Base-by-base conservation (phyloP, 2,888 invertebrate species). In the Gastrophysa polygoni region DNA sequence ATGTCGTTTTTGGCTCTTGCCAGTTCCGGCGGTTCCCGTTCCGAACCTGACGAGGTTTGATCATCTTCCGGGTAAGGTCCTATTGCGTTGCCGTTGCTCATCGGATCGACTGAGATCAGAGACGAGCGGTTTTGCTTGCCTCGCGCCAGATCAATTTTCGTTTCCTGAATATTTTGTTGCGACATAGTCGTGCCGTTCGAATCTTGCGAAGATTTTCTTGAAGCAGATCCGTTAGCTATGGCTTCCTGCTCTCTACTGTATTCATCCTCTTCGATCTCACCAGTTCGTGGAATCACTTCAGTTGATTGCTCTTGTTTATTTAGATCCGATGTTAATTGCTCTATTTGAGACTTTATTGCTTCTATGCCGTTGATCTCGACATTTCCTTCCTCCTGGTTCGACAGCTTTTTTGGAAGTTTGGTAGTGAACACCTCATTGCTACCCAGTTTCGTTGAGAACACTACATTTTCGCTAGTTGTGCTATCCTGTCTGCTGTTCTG, bases 401-500 rank as follows among this genome's bases (percentile, higher is more conserved):
- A 62, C 29, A 59, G 38, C 47, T 71, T 64, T 66, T 78, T 81
- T 16, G 81, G 81, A 61, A 82, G 67, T 73, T 81, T 82, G 18
- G 81, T 82, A 11, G 87, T 86, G 76, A 90, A 90, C 48, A 90
- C 84, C 78, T 89, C 89, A 72, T 90, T 89, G 74, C 86, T 89
- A 28, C 89, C 90, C 47, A 90, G 82, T 68, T 88, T 85, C 7
- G 90, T 90, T 58, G 87, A 86, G 76, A 90, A 90, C 56, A 89
- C 82, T 49, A 90, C 80, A 49, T 88, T 79, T 69, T 82, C 79
- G 63, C 80, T 80, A 71, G 78, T 80, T 4, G 79, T 81, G 69
- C 81, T 81, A 67, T 75, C 80, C 64, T 81, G 81, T 63, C 80
- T 74, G 68, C 68, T 62, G 68, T 63, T 57, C 54, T 67, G 59